Conservation (phyloP, 1,140 invertebrate genomes). For the Lasioglossum baleicum region DNA sequence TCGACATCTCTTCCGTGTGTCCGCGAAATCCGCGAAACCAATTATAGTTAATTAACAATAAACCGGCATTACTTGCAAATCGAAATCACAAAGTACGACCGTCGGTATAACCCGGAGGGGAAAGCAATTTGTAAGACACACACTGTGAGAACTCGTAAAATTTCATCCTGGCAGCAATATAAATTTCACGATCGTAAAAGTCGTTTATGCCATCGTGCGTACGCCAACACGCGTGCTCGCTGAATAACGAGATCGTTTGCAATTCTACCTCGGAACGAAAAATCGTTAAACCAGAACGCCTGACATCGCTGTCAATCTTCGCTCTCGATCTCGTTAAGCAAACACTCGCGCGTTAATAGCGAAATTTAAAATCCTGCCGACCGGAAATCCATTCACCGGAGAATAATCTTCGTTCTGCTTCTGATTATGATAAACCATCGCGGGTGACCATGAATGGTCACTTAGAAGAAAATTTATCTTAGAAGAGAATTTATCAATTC, state of each 20-base stretch:
- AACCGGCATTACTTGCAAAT: not conserved
- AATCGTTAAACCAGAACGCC: conserved; percentile 24
- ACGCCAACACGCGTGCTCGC: conserved; percentile 18
- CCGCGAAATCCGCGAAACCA: no score
- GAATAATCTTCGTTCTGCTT: not conserved
- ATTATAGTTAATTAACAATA: not conserved
- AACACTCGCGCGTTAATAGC: not conserved
- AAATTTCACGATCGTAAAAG: conserved; percentile 48
- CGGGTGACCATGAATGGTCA: not conserved
- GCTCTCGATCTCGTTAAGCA: conserved; percentile 20
- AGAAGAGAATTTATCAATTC: no score
- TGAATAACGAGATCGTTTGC: conserved; percentile 38
- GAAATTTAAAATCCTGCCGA: conserved; percentile 5
- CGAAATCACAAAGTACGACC: not conserved
- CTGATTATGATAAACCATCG: no score
- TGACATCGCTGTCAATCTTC: not conserved
- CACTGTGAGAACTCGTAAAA: conserved; percentile 41
- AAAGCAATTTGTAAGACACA: conserved; percentile 38
- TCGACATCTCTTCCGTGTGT: no score
- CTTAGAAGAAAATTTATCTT: no score
- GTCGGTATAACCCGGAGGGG: not conserved
- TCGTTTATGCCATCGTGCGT: conserved; percentile 34
- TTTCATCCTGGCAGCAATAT: conserved; percentile 32
- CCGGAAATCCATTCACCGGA: not conserved
- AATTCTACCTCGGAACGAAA: conserved; percentile 10